phyloP scores from a whole-genome alignment of 2,113 vertebrate species.

The Heterotis niloticus region DNA sequence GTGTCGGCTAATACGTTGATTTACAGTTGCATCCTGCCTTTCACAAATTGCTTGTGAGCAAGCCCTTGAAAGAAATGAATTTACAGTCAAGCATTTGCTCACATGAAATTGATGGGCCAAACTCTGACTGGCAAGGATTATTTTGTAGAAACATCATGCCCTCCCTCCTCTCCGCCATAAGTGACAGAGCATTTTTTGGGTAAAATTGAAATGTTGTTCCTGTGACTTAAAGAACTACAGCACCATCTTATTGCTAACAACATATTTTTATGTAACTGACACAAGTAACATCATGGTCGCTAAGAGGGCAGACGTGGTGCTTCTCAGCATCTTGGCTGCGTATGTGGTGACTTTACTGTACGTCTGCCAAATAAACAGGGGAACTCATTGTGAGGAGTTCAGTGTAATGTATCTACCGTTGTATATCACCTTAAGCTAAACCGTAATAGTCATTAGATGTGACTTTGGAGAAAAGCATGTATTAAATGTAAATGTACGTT shows the following conservation, averaged over 20 bases:
- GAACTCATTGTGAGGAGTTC: no score
- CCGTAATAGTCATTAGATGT: no score
- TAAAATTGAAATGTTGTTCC: neutral
- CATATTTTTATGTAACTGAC: neutral
- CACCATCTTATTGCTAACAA: neutral
- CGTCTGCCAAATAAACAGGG: no score
- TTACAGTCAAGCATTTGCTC: constrained; percentile 24
- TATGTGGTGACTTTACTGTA: no score
- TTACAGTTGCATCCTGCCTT: neutral
- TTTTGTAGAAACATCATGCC: neutral
- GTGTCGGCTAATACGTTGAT: constrained; percentile 5
- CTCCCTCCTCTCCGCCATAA: neutral
- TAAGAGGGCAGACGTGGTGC: no score
- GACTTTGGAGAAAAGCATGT: no score
- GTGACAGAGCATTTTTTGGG: neutral
- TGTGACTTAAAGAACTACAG: neutral
- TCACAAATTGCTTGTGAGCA: neutral
- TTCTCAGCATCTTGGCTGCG: neutral
- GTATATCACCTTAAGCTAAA: no score
- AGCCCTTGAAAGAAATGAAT: constrained; percentile 20
- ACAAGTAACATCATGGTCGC: no score
- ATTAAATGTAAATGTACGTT: neutral
- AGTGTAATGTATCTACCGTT: no score
- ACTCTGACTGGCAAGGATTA: neutral
- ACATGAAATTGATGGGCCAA: neutral